These are phyloP conservation scores for Formicarius rufipectus DNA, from an alignment of 2,113 vertebrate species.

Conservation along the genomic window DNA sequence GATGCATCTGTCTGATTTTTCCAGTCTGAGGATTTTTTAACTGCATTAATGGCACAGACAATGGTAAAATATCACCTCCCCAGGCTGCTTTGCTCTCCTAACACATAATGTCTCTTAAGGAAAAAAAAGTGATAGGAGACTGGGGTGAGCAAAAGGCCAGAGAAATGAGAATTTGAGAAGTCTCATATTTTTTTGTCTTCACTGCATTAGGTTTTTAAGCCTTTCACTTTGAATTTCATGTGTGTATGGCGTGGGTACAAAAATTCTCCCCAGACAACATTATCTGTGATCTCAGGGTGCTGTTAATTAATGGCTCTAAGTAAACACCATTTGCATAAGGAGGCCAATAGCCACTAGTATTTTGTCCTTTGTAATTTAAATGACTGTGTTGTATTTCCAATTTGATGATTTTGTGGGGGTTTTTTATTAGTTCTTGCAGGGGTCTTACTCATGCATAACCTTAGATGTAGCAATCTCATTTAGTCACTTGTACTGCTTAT, in stretches of 20 bases:
- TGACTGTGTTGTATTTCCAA: background rate
- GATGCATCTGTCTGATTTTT: constrained; percentile 78
- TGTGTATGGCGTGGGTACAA: background rate
- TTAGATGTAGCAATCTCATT: background rate
- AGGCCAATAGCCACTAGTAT: background rate
- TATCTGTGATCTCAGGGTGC: background rate
- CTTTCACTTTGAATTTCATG: constrained; percentile 11
- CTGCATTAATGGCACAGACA: constrained; percentile 61
- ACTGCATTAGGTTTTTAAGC: constrained; percentile 11
- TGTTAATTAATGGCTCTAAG: background rate
- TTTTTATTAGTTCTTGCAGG: background rate
- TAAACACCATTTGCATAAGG: background rate
- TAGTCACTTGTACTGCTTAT: background rate
- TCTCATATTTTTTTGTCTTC: constrained; percentile 4
- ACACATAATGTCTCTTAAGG: constrained; percentile 52
- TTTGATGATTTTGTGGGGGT: background rate
- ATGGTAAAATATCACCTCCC: constrained; percentile 65
- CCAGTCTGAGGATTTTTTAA: constrained; percentile 73
- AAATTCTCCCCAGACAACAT: background rate
- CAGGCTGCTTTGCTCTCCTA: constrained; percentile 50
- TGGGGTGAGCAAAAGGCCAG: constrained; percentile 56
- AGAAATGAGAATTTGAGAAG: constrained; percentile 25
- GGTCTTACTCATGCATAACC: background rate
- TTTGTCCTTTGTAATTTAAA: background rate
- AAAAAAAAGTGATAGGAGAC: constrained; percentile 30